Base-by-base conservation (phyloP, 2,113 vertebrate species). In the Forbesichthys agassizii region DNA sequence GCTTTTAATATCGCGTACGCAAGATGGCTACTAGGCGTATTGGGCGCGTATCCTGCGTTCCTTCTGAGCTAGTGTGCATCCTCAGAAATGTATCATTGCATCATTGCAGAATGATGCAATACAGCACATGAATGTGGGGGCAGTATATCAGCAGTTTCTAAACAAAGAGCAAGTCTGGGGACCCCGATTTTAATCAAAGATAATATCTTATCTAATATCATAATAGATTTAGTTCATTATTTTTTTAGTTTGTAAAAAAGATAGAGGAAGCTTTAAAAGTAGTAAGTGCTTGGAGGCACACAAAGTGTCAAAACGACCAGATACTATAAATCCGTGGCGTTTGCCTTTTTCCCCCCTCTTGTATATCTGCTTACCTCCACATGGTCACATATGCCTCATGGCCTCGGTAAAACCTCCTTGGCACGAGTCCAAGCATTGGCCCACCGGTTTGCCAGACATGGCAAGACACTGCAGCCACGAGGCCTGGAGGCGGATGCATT, bases 401-500 rank as follows among this genome's bases (percentile, higher is more conserved):
- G 77, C 79, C 68, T 77, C 83, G 53, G 68, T 86, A 88, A 88
- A 82, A 87, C 82, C 79, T 85, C 66, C 74, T 59, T 88, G 84
- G 87, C 66, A 0, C 4, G 1, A 18, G 11, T 64, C 87, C 81
- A 83, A 76, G 64, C 14, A 1, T 0, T 48, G 62, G 52, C 53
- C 66, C 61, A 60, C 74, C 1, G 42, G 74, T 63, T 80, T 27
- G 83, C 86, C 76, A 85, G 85, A 88, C 80, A 86, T 86, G 81
- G 87, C 86, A 88, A 71, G 84, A 83, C 86, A 86, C 82, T 77
- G 78, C 48, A 81, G 86, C 87, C 88, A 87, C 84, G 86, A 88
- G 89, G 86, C 83, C 84, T 81, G 85, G 74, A 88, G 88, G 89
- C 88, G 90, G 78, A 83, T 82, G 84, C 77, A 69, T 88, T 90